Evolutionary conservation across 2,888 invertebrate species (phyloP).

Genomic region (Lepidocyrtinus sp.): DNA sequence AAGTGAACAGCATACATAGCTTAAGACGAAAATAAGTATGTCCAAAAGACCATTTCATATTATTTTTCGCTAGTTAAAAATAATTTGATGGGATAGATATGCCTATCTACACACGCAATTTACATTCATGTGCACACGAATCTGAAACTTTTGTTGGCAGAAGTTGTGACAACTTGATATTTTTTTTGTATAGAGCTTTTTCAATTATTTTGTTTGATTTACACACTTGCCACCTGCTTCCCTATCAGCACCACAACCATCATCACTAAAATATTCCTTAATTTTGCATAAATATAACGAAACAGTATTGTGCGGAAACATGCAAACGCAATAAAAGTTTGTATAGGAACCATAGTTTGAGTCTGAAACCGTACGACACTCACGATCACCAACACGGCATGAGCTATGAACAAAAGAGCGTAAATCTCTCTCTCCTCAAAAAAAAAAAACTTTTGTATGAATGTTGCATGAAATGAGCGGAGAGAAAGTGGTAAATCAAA

Average conservation of each 20-base stretch:
- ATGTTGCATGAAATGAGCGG: slow-evolving; percentile 13
- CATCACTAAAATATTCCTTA: background rate
- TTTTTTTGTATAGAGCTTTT: slow-evolving; percentile 38
- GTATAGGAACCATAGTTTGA: background rate
- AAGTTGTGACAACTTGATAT: slow-evolving; percentile 45
- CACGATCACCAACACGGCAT: slow-evolving; percentile 2
- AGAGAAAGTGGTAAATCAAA: slow-evolving; percentile 13
- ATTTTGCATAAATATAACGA: slow-evolving; percentile 5
- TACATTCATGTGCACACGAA: background rate
- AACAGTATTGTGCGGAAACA: slow-evolving; percentile 1
- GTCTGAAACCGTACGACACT: background rate
- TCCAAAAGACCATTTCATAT: background rate
- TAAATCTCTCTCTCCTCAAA: slow-evolving; percentile 12
- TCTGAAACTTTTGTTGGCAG: slow-evolving; percentile 25
- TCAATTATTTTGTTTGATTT: slow-evolving; percentile 57
- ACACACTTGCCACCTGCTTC: slow-evolving; percentile 52
- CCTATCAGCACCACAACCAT: slow-evolving; percentile 18
- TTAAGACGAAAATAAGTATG: too few relatives aligned
- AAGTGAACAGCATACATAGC: too few relatives aligned
- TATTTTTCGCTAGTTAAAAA: background rate
- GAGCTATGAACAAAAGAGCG: slow-evolving; percentile 7
- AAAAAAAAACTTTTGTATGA: background rate
- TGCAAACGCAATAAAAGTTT: slow-evolving; percentile 4
- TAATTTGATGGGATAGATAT: background rate
- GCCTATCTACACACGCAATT: background rate